Evolutionary conservation across 2,888 invertebrate genomes (phyloP), one percentile per base, ranked within the genome.

Genomic region (Coremacera marginata): DNA sequence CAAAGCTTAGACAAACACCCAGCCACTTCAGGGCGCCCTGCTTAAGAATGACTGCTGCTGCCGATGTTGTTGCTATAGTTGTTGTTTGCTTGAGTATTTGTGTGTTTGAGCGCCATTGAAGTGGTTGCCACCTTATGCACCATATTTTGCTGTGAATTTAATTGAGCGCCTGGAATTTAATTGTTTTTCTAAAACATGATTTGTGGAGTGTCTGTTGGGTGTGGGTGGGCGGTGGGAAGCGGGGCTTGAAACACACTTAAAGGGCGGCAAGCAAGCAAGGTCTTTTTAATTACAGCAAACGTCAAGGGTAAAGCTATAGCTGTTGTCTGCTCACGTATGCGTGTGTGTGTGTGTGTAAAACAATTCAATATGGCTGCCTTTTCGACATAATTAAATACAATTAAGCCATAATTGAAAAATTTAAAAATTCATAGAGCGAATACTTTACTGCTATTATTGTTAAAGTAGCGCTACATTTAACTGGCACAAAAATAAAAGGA

Each of bases 101-200:
- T 49, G 22, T 25, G 27, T 9, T 70, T 31, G 70, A 51, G 55
- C 31, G 27, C 14, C 25, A 37, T 9, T 25, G 74, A 63, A 74
- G 67, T 77, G 76, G 84, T 86, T 86, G 86, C 86, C 86, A 87
- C 87, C 87, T 86, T 85, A 22, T 25, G 14, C 27, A 44, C 25
- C 63, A 27, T 16, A 7, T 16, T 51, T 65, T 74, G 51, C 74
- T 67, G 84, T 85, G 86, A 84, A 86, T 84, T 87, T 87, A 87
- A 87, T 88, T 87, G 88, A 84, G 87, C 87, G 85, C 87, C 86
- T 86, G 87, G 85, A 86, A 88, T 88, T 86, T 87, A 86, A 87
- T 87, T 88, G 88, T 88, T 87, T 87, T 86, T 86, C 85, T 85
- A 86, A 85, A 85, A 81, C 82, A 82, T 80, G 79, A 62, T 71